These are phyloP conservation scores for Danaus melanippus DNA, from an alignment of 1,140 invertebrate species.

Conservation along the genomic window DNA sequence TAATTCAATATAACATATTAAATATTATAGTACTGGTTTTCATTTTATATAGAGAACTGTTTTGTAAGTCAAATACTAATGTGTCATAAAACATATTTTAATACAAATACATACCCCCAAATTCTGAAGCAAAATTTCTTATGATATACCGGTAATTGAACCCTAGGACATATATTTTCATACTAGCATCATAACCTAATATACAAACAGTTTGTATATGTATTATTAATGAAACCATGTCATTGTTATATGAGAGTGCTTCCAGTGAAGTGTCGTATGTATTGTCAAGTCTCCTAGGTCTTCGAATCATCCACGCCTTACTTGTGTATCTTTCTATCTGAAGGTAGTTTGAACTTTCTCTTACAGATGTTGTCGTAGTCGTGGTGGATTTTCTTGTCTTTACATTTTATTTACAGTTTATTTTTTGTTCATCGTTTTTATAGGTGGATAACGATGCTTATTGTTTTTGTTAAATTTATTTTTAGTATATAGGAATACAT, in stretches of 20 bases:
- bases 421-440: slow-evolving; percentile 11
- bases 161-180: no score
- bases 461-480: slow-evolving; percentile 4
- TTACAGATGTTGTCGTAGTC: slow-evolving; percentile 54
- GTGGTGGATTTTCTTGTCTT: slow-evolving; percentile 25
- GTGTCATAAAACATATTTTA: no score
- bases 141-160: no score
- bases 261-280: slow-evolving; percentile 15
- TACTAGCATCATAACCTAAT: no score
- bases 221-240: no score
- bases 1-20: not conserved
- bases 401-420: slow-evolving; percentile 21
- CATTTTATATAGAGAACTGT: no score
- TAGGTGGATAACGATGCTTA: slow-evolving; percentile 5
- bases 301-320: slow-evolving; percentile 65
- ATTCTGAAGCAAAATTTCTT: no score
- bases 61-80: no score
- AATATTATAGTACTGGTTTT: no score
- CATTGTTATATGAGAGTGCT: slow-evolving; percentile 9
- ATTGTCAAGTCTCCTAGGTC: slow-evolving; percentile 49
- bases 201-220: no score
- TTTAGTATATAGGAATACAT: slow-evolving; percentile 9
- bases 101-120: no score
- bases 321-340: slow-evolving; percentile 69
- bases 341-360: slow-evolving; percentile 57